Evolutionary conservation across 2,113 vertebrate species (phyloP), one percentile per base, ranked within the genome.

Genomic region (Chlorocebus sabaeus): DNA sequence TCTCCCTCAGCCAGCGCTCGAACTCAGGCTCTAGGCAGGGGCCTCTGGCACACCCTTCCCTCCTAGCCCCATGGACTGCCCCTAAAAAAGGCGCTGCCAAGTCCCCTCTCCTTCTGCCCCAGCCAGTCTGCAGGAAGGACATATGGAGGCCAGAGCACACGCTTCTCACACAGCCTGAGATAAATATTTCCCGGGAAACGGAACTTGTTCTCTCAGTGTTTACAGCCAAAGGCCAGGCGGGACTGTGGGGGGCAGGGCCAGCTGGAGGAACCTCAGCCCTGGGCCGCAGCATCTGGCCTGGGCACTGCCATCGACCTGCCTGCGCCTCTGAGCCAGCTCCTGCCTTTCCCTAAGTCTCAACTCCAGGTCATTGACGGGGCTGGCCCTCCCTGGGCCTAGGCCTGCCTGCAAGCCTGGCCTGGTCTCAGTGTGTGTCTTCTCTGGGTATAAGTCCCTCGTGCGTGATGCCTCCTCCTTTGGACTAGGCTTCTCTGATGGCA

Each of bases 131-230:
- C 97, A 98, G 98, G 98, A 98, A 98, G 97, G 95, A 97, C 95
- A 94, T 0, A 3, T 3, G 6, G 81, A 97, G 97, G 96, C 97
- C 94, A 96, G 87, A 0, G 38, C 97, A 88, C 97, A 97, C 94
- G 95, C 93, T 97, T 97, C 93, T 97, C 96, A 97, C 97, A 98
- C 96, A 70, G 96, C 79, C 87, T 30, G 90, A 96, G 97, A 98
- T 97, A 98, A 98, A 98, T 96, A 98, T 98, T 98, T 98, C 97
- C 97, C 92, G 22, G 97, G 97, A 97, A 98, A 97, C 97, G 97
- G 98, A 98, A 98, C 96, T 98, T 97, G 97, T 97, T 97, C 97
- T 97, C 83, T 94, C 79, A 43, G 94, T 98, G 97, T 97, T 98
- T 98, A 98, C 88, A 97, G 97, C 93, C 94, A 93, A 96, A 81